Evolutionary conservation across 1,140 invertebrate genomes (phyloP), one percentile per base, ranked within the genome.

Genomic region (Bombus superbus): DNA sequence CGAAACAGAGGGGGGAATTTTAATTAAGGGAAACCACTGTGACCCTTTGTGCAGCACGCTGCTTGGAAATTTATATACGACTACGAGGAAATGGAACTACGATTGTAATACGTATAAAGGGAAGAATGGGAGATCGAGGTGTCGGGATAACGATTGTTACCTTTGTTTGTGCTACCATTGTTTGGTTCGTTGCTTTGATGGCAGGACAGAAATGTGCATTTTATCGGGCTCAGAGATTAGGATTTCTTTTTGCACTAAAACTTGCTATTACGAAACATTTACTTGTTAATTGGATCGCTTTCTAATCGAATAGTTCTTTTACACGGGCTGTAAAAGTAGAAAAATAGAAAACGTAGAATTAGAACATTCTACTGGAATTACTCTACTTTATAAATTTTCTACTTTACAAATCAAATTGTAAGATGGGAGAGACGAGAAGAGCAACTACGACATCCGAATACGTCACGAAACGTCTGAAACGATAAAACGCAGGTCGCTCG

Each of bases 1-100:
- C 15, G 15, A 62, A 40, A 22, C n/a, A 35, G 25, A 15, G 10
- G 3, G 3, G 4, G 53, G 3, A 10, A 76, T 59, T 85, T 71
- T 85, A 73, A 85, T 64, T 62, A 35, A 40, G 57, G 57, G 13
- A 53, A 62, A 53, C 40, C 57, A 80, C 80, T 73, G 76, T 62
- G 42, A 9, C 1, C 25, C 3, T 62, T 66, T 66, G 35, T 28
- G 57, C 40, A 53, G 40, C 10, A 15, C 3, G 35, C 11, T 25
- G 32, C 18, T 8, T n/a, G 71, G 47, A 83, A 62, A 64, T 81
- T 64, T 64, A 82, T 47, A 42, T 73, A 40, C 2, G 71, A 80
- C 1, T 11, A 9, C 25, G 77, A 15, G 64, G 9, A 79, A 68
- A n/a, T 68, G 44, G 6, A 68, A 15, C 4, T 47, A 28, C 32